Evolutionary conservation across 2,113 vertebrate genomes (phyloP), one percentile per base, ranked within the genome.

Genomic region (Symphodus melops): DNA sequence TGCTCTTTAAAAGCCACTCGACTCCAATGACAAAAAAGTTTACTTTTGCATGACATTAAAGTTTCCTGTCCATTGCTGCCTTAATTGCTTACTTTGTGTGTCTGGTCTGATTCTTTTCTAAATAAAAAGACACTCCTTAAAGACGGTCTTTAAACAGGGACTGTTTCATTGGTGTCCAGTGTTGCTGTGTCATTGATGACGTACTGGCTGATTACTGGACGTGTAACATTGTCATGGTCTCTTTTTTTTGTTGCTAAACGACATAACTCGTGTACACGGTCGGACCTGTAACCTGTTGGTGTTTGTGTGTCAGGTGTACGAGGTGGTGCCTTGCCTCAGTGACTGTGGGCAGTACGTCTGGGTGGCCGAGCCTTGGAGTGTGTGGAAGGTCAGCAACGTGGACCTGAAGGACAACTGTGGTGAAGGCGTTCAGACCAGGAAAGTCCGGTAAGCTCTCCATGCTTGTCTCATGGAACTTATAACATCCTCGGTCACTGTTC

Each of bases 251-350:
- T 13, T 44, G 13, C 10, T 17, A 48, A 14, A 4, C 16, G 7
- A n/a, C 17, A 49, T 14, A 3, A 5, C 6, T 52, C 8, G 13
- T 48, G 4, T 25, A 0, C 4, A 28, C 37, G 23, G 41, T 57
- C 20, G 54, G 1, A 21, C 16, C 19, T 25, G 4, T 76, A 25
- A 76, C 28, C 2, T 19, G 66, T 44, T 60, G 55, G 0, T 21
- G n/a, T 86, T 14, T 53, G 1, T 49, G 13, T 56, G 21, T 51
- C 88, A 98, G 96, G 97, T 98, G 1, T 98, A 98, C 55, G 98
- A 99, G 85, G 97, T 98, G 3, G 96, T 99, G 7, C 98, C 97
- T 0, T 99, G 98, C 79, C 96, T 97, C 77, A 99, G 98, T 17
- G 96, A 99, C 90, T 99, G 98, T 87, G 95, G 88, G 28, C 98